Conservation (phyloP, 2,888 invertebrate genomes). For the Amorpha juglandis region DNA sequence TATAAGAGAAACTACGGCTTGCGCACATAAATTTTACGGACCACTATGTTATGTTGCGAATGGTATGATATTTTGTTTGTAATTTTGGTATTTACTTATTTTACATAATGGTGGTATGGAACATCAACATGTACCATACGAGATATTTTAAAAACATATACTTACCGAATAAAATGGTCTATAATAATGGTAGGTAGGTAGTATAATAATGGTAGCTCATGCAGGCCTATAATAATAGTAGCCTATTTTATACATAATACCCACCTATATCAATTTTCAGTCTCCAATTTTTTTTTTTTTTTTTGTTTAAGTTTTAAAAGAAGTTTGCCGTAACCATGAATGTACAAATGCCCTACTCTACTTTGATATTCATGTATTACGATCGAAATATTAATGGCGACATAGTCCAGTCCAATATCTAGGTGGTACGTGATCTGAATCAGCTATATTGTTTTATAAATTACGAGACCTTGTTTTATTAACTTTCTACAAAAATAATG, state of each 20-base stretch:
- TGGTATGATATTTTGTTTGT: background rate
- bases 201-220: too few relatives aligned
- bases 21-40: slow-evolving; percentile 1
- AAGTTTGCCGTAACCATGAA: background rate
- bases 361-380: background rate
- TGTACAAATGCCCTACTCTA: background rate
- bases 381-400: slow-evolving; percentile 19
- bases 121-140: background rate
- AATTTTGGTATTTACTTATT: background rate
- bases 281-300: too few relatives aligned
- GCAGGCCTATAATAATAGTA: too few relatives aligned
- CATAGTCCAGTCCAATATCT: slow-evolving; percentile 21
- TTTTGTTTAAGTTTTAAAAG: too few relatives aligned
- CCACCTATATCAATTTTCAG: too few relatives aligned
- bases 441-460: slow-evolving; percentile 20
- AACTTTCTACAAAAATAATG: slow-evolving; percentile 19
- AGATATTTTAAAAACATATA: too few relatives aligned
- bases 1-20: slow-evolving; percentile 6
- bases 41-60: background rate
- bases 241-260: too few relatives aligned
- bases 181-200: too few relatives aligned
- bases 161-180: too few relatives aligned
- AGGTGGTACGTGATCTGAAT: slow-evolving; percentile 23
- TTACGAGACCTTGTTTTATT: slow-evolving; percentile 18
- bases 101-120: background rate